Percentiles rank a stretch among this genome's conserved stretches.
Evolutionary conservation across 2,888 invertebrate genomes (phyloP).

Genomic region (Drosophila cracens): DNA sequence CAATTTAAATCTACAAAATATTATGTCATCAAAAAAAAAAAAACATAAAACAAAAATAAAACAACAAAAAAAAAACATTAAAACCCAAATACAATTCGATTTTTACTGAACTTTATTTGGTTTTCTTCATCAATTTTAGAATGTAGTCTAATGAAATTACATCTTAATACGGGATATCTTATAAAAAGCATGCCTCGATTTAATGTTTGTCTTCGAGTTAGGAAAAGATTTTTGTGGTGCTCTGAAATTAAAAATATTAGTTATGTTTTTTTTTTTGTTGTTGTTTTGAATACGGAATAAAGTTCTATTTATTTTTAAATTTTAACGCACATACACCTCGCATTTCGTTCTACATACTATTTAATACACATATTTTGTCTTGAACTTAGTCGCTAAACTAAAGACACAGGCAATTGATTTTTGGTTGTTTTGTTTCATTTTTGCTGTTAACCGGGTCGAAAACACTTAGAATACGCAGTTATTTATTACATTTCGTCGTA

Average conservation of each 20-base stretch:
- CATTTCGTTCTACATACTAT: conserved; percentile 67
- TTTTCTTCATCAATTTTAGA: not conserved
- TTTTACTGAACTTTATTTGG: conserved; percentile 11
- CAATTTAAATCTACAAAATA: conserved; percentile 56
- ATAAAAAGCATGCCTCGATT: not conserved
- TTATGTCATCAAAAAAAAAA: conserved; percentile 55
- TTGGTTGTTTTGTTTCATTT: conserved; percentile 40
- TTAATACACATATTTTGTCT: conserved; percentile 77
- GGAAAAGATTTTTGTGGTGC: not conserved
- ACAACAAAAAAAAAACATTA: conserved; percentile 56
- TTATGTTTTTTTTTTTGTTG: not conserved
- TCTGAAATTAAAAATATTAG: not conserved
- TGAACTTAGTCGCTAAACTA: conserved; percentile 77
- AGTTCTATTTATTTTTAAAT: conserved; percentile 73
- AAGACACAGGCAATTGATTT: conserved; percentile 69
- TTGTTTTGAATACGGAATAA: conserved; percentile 68
- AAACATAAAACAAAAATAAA: conserved; percentile 42
- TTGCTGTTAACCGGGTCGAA: conserved; percentile 39
- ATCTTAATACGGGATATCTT: not conserved
- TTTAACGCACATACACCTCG: conserved; percentile 74
- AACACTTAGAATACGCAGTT: conserved; percentile 37
- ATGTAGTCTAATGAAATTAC: not conserved
- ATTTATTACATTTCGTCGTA: conserved; percentile 41
- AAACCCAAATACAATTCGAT: conserved; percentile 47
- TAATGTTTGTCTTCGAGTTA: not conserved